These are phyloP conservation scores for Noctua janthe DNA, from an alignment of 2,888 invertebrate species.

Conservation along the genomic window DNA sequence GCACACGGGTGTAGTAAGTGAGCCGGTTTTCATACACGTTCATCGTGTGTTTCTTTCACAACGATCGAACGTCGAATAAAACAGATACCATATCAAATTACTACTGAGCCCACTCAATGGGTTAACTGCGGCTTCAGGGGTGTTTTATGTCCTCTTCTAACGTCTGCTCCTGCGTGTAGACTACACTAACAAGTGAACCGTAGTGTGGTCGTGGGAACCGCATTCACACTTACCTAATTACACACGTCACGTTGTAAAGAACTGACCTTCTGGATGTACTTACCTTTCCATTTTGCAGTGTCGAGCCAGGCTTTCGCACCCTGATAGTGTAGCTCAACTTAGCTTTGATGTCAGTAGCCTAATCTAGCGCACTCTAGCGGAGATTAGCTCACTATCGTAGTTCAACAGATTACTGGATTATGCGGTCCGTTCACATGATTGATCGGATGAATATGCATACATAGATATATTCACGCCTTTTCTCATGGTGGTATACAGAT, in stretches of 20 bases:
- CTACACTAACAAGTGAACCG: neutral
- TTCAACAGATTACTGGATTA: constrained; percentile 15
- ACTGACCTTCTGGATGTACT: constrained; percentile 14
- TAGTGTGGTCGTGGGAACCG: neutral
- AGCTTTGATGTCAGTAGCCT: constrained; percentile 44
- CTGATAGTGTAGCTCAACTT: constrained; percentile 27
- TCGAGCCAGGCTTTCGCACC: neutral
- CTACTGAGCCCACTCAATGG: neutral
- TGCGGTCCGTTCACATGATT: constrained; percentile 9
- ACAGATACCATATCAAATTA: neutral
- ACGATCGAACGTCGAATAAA: no score
- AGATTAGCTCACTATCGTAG: constrained; percentile 33
- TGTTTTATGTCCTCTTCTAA: neutral
- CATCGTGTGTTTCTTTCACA: no score
- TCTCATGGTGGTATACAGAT: neutral
- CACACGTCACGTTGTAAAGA: neutral
- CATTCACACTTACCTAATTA: neutral
- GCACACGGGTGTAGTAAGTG: no score
- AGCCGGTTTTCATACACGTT: no score
- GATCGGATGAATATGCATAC: neutral
- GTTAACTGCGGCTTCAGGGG: neutral
- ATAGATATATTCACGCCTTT: neutral
- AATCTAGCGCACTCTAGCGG: constrained; percentile 23
- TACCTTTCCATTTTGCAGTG: neutral
- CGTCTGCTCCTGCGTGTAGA: neutral